Percentiles rank a stretch among this genome's conserved stretches.
Conservation (phyloP, 2,888 invertebrate genomes). For the Emmelina monodactyla region DNA sequence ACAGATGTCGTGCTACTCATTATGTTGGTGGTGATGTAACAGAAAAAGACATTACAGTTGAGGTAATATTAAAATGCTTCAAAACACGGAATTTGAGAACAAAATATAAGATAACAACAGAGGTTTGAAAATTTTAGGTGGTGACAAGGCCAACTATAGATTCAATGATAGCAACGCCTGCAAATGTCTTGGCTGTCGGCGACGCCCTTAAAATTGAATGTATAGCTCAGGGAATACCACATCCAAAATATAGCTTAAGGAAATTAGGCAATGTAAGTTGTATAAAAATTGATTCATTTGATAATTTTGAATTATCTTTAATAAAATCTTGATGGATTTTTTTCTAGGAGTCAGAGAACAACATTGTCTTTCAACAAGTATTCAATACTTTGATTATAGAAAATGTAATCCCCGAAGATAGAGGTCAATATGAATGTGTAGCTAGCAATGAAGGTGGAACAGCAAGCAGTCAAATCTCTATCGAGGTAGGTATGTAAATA, state of each 20-base stretch:
- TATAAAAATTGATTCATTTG: too few relatives aligned
- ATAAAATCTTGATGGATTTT: background rate
- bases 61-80: too few relatives aligned
- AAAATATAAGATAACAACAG: background rate
- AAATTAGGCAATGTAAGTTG: too few relatives aligned
- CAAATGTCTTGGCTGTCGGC: slow-evolving; percentile 24
- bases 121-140: too few relatives aligned
- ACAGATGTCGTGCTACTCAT: slow-evolving; percentile 25
- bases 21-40: slow-evolving; percentile 22
- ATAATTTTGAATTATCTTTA: background rate
- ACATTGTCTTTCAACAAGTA: slow-evolving; percentile 25
- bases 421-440: slow-evolving; percentile 38
- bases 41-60: slow-evolving; percentile 23
- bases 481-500: slow-evolving; percentile 37
- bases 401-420: slow-evolving; percentile 25
- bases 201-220: slow-evolving; percentile 33
- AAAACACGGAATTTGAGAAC: slow-evolving; percentile 1
- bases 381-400: slow-evolving; percentile 31
- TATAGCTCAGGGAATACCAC: slow-evolving; percentile 32
- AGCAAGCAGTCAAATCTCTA: slow-evolving; percentile 21
- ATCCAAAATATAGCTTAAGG: slow-evolving; percentile 33
- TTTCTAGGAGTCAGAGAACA: slow-evolving; percentile 16
- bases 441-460: slow-evolving; percentile 35
- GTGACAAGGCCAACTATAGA: slow-evolving; percentile 30
- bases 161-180: slow-evolving; percentile 25